phyloP scores from a whole-genome alignment of 2,888 invertebrate genomes.

The Drosophila prostipennis region DNA sequence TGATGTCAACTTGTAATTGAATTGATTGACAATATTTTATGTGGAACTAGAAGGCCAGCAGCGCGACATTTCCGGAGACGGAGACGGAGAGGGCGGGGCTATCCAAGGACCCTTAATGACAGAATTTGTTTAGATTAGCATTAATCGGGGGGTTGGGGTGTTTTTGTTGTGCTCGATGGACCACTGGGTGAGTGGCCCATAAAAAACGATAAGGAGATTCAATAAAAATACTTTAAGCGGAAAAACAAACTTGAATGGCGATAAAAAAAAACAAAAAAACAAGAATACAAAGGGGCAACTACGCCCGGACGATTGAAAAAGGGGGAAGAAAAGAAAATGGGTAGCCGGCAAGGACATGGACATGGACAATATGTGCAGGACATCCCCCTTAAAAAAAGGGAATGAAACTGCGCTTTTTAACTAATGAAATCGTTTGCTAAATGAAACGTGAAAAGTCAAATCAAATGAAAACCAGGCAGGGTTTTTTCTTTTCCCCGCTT shows the following conservation, averaged over 20 bases:
- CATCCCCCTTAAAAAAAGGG: slow-evolving; percentile 27
- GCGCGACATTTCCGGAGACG: slow-evolving; percentile 25
- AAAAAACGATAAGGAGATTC: slow-evolving; percentile 79
- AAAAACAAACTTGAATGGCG: slow-evolving; percentile 82
- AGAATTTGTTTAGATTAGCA: slow-evolving; percentile 83
- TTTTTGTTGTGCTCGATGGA: slow-evolving; percentile 41
- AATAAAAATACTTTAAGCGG: slow-evolving; percentile 83
- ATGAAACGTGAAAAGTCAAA: slow-evolving; percentile 81
- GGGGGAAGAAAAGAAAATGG: slow-evolving; percentile 17
- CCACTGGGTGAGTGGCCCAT: slow-evolving; percentile 61
- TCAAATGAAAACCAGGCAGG: slow-evolving; percentile 39
- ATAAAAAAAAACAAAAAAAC: slow-evolving; percentile 57
- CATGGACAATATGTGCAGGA: slow-evolving; percentile 52
- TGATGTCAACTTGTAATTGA: slow-evolving; percentile 81
- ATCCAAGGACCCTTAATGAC: slow-evolving; percentile 62
- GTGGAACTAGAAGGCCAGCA: slow-evolving; percentile 41
- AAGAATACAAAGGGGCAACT: slow-evolving; percentile 21
- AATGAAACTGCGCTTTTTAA: slow-evolving; percentile 68
- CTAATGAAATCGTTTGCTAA: slow-evolving; percentile 83
- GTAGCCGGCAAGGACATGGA: slow-evolving; percentile 38
- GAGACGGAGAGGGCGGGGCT: slow-evolving; percentile 1
- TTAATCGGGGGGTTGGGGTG: slow-evolving; percentile 55
- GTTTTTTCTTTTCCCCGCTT: slow-evolving; percentile 10
- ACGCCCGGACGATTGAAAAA: slow-evolving; percentile 63
- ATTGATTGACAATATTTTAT: slow-evolving; percentile 83